These are phyloP conservation scores for Periophthalmus magnuspinnatus DNA, from an alignment of 2,797 vertebrate species.

Conservation along the genomic window DNA sequence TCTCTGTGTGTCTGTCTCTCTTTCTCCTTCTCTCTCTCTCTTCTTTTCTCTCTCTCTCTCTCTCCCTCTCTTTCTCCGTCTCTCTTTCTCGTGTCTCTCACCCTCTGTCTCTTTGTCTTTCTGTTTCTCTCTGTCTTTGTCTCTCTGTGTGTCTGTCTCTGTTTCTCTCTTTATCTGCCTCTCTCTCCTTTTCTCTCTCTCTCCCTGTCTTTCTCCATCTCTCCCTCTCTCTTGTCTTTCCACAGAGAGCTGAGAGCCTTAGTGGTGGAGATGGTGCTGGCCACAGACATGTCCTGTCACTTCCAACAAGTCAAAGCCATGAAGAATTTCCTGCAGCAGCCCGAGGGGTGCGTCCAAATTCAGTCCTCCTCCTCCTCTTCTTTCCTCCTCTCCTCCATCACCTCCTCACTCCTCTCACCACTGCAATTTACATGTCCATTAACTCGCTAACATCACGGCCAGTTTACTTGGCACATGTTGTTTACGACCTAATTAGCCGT, in stretches of 20 bases:
- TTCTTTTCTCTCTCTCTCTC: no score
- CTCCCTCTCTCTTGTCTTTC: conserved; percentile 4
- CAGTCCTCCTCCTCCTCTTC: background rate
- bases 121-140: no score
- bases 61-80: no score
- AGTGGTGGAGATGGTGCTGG: conserved; percentile 97
- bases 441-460: conserved; percentile 22
- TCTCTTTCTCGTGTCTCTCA: no score
- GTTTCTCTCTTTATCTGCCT: no score
- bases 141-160: no score
- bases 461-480: conserved; percentile 33
- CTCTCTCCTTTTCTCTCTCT: no score
- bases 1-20: no score
- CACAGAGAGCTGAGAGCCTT: conserved; percentile 92
- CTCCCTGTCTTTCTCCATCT: background rate
- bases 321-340: conserved; percentile 95
- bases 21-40: no score
- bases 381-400: conserved; percentile 1
- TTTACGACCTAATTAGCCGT: conserved; percentile 51
- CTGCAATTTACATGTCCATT: conserved; percentile 39
- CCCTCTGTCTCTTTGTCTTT: no score
- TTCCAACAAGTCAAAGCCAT: conserved; percentile 98
- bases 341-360: conserved; percentile 87
- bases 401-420: background rate
- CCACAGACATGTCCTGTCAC: conserved; percentile 98